Conservation (phyloP, 1,140 invertebrate genomes). For the Campoletis sonorensis region DNA sequence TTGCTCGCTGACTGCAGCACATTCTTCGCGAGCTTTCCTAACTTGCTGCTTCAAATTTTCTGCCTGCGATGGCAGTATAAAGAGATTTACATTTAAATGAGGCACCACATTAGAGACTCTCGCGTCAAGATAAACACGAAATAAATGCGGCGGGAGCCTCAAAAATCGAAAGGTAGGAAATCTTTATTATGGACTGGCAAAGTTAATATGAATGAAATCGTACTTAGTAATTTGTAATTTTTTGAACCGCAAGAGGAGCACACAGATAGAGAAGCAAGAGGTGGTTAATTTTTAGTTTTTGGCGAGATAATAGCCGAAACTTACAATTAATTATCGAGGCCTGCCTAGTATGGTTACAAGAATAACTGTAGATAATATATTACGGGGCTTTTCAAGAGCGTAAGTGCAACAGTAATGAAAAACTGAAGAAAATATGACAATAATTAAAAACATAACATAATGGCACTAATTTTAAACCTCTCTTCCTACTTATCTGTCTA, state of each 20-base stretch:
- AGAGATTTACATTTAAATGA: not conserved
- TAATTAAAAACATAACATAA: not conserved
- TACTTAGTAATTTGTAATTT: not conserved
- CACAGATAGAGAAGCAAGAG: not conserved
- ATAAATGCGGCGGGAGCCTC: not conserved
- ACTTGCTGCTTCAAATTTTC: slow-evolving; percentile 2
- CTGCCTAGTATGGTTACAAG: not conserved
- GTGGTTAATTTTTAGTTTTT: not conserved
- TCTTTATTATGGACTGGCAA: not conserved
- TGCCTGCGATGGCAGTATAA: not conserved
- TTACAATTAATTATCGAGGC: not conserved
- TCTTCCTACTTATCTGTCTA: slow-evolving; percentile 23
- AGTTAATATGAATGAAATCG: not conserved
- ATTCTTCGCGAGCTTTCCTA: not conserved
- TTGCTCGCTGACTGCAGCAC: slow-evolving; percentile 8
- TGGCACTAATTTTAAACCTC: not conserved
- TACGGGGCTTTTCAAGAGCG: slow-evolving; percentile 7
- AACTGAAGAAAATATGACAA: slow-evolving; percentile 9
- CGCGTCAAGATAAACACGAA: not conserved
- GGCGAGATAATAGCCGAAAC: not conserved
- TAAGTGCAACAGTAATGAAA: not conserved
- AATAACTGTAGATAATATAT: slow-evolving; percentile 1
- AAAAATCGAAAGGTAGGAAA: not conserved
- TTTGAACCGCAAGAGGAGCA: not conserved
- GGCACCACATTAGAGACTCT: not conserved